Base-by-base conservation (phyloP, 1,140 invertebrate genomes). In the Harpegnathos saltator region DNA sequence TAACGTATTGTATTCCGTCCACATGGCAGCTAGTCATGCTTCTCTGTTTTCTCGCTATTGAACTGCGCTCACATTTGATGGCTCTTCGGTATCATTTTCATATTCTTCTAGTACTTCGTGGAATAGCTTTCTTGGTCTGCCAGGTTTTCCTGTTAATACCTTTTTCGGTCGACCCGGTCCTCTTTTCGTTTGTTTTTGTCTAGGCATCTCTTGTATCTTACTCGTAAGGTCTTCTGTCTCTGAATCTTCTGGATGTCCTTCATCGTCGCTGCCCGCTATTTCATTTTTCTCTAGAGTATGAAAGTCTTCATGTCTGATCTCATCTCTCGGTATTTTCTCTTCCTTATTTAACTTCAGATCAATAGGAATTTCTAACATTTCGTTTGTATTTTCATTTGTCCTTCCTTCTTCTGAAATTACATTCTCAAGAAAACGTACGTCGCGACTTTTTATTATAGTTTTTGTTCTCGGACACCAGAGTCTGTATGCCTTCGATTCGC, bases 1-100 rank as follows among this genome's bases (percentile, higher is more conserved):
- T 12, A 83, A 63, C 0, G 89, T 82, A 54, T 86, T 38, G 14
- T 89, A 58, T 69, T 91, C 90, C 0, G 82, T 73, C 19, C 84
- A 12, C 19, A 90, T 90, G 0, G 90, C 88, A n/a, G 78, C 19
- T n/a, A 38, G 38, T 89, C 85, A 91, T 12, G 56, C 15, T 33
- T 74, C 48, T n/a, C 78, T 58, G 63, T 89, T 56, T 33, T 0
- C 9, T 83, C 63, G 1, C 7, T 63, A 0, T 52, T 1, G 63
- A 52, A 14, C n/a, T 9, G 14, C 5, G 1, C 29, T 33, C 29
- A 33, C 29, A 5, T 33, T 33, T 33, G 29, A 33, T 33, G 29
- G 29, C 1, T 4, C 52, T 22, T 63, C 38, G 4, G 5, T 24
- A 15, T 66, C n/a, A 9, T 44, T 33, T 33, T 33, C 29, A 66